Evolutionary conservation across 2,888 invertebrate species (phyloP), one percentile per base, ranked within the genome.

Genomic region (Plebejus anna): DNA sequence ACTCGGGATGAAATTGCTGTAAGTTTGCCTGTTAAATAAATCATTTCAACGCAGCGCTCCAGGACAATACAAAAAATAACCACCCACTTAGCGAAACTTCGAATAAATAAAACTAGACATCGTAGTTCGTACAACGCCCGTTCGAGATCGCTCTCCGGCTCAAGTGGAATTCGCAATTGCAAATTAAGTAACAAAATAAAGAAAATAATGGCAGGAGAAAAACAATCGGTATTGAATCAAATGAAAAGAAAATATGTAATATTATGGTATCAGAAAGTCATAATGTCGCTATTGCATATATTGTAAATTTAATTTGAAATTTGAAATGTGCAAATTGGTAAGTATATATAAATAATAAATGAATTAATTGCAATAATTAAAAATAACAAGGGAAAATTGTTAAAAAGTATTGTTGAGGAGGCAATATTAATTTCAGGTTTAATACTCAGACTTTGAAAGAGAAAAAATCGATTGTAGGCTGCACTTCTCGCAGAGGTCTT

Each of bases 1-100:
- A 61, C 22, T 66, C 66, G 66, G 66, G 32, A 32, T 66, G 13
- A 66, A 66, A 36, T 66, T 32, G 36, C 66, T 66, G 32, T 32
- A 66, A 66, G 32, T 66, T 66, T 66, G 66, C 32, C 66, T 16
- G 66, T 66, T 66, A 36, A 66, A 66, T 66, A 66, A 66, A 66
- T 66, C 36, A 66, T 66, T 66, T 66, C 32, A 16, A 66, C 13
- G 66, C 66, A 66, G 32, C 66, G 66, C 66, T 66, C 32, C 13
- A 36, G 66, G 66, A 66, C 32, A 66, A 66, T 66, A 36, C 66
- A 36, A 36, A 66, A 36, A 66, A 32, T 3, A 32, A 66, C 66
- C 32, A 11, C 32, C 61, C 28, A 66, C 32, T 66, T 28, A 66
- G 61, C 13, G 4, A 22, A 28, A 66, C 61, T 66, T 66, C 28